Evolutionary conservation across 2,888 invertebrate species (phyloP), one percentile per base, ranked within the genome.

Genomic region (Lissocephala sabroskyi): DNA sequence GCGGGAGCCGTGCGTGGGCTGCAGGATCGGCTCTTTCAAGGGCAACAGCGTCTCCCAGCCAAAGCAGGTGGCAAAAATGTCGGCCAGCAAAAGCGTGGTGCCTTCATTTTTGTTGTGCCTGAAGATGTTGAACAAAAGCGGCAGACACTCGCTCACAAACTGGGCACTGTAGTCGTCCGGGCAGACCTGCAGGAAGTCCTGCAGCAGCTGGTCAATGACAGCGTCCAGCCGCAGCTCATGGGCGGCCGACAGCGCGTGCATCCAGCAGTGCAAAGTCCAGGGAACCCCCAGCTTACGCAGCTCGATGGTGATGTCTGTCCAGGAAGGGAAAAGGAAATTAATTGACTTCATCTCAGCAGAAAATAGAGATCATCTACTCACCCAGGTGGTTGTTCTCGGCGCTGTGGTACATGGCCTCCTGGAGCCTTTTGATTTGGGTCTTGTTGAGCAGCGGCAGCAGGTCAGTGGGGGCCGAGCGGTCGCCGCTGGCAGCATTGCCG

Each of bases 181-280:
- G 82, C 95, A 95, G 50, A 95, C 94, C 87, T 94, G 94, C 26
- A 94, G 86, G 80, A 96, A 96, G 82, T 96, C 96, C 84, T 95
- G 94, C 41, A 96, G 83, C 23, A 96, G 86, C 81, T 95, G 94
- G 82, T 96, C 95, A 35, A 96, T 94, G 28, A 95, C 91, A 49
- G 91, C 91, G 73, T 95, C 95, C 47, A 94, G 86, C 36, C 92
- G 87, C 49, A 93, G 89, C 58, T 95, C 94, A 45, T 95, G 94
- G 0, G 96, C 95, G 0, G 94, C 94, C 0, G 93, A 92, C 26
- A 96, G 85, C 0, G 95, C 94, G 77, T 94, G 90, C 87, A 94
- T 94, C 96, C 96, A 97, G 64, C 95, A 95, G 81, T 96, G 95
- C 17, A 96, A 84, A 0, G 95, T 95, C 96, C 96, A 97, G 2